Percentiles rank a stretch among this genome's conserved stretches.
phyloP scores from a whole-genome alignment of 37 sponge, comb jelly and placozoan species.

The Hormiphora californensis region DNA sequence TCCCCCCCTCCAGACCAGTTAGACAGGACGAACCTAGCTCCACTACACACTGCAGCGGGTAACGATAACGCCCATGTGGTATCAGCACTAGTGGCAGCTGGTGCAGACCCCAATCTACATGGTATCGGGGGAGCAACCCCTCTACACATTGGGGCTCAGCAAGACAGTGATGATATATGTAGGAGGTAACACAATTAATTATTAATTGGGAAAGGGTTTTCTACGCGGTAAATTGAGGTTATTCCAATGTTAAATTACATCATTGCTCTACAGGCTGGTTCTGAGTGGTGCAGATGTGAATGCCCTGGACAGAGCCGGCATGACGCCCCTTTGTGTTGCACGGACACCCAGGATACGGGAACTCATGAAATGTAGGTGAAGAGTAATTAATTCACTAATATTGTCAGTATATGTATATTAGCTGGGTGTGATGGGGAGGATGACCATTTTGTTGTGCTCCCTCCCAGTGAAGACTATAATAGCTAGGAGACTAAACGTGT shows the following conservation, averaged over 20 bases:
- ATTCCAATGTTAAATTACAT: no score
- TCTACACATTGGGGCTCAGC: constrained; percentile 50
- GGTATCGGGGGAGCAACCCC: constrained; percentile 44
- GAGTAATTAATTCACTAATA: no score
- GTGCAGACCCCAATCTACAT: constrained; percentile 37
- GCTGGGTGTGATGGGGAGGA: no score
- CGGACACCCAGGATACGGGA: constrained; percentile 7
- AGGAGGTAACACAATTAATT: no score
- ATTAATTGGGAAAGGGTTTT: no score
- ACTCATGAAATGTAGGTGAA: constrained; percentile 37
- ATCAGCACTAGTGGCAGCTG: constrained; percentile 22
- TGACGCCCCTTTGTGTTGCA: constrained; percentile 49
- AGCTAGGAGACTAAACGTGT: no score
- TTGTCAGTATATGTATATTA: no score
- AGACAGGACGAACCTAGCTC: constrained; percentile 16
- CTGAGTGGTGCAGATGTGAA: constrained; percentile 20
- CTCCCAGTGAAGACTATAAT: no score
- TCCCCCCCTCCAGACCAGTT: neutral
- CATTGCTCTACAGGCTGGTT: no score
- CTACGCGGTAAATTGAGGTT: no score
- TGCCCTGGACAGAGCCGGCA: constrained; percentile 30
- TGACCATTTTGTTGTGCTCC: no score
- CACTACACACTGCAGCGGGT: constrained; percentile 21
- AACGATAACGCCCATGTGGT: constrained; percentile 28
- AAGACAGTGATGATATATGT: constrained; percentile 28